Evolutionary conservation across 1,140 invertebrate species (phyloP).

Genomic region (Drosophila yakuba): DNA sequence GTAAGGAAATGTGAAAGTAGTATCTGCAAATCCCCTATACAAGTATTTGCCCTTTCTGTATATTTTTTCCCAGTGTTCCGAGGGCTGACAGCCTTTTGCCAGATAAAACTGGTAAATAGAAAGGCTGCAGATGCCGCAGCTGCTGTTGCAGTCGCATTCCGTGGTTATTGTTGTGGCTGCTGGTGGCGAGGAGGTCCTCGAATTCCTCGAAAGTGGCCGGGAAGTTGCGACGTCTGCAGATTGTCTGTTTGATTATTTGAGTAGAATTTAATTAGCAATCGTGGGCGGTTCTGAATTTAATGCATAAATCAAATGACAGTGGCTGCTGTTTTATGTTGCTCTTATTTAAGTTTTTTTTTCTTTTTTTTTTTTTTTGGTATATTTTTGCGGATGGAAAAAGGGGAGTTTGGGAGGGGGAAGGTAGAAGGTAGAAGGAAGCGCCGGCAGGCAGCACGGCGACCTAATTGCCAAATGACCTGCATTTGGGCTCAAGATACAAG

Average conservation of each 20-base stretch:
- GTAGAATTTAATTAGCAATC: slow-evolving; percentile 62
- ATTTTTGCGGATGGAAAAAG: too few species aligned
- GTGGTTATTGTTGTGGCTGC: slow-evolving; percentile 43
- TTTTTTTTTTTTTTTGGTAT: not conserved
- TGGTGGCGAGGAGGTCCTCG: slow-evolving; percentile 20
- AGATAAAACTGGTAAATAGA: slow-evolving; percentile 54
- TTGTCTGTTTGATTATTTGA: slow-evolving; percentile 54
- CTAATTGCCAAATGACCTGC: slow-evolving; percentile 73
- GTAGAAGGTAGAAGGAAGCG: slow-evolving; percentile 19
- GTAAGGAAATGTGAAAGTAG: too few species aligned
- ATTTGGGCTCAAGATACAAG: slow-evolving; percentile 59
- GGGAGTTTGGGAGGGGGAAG: not conserved
- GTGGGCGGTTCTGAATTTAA: slow-evolving; percentile 36
- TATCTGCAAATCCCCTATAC: not conserved
- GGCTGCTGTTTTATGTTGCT: not conserved
- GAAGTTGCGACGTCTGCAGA: slow-evolving; percentile 38
- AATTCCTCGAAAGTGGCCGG: slow-evolving; percentile 31
- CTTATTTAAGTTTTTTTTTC: not conserved
- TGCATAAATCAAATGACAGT: slow-evolving; percentile 52
- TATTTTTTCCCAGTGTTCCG: slow-evolving; percentile 4
- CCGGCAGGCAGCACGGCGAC: slow-evolving; percentile 35
- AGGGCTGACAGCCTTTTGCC: slow-evolving; percentile 35
- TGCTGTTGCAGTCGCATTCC: slow-evolving; percentile 42
- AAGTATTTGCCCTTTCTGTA: not conserved
- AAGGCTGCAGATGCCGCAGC: slow-evolving; percentile 35